Evolutionary conservation across 2,888 invertebrate genomes (phyloP).

Genomic region (Baronia brevicornis): DNA sequence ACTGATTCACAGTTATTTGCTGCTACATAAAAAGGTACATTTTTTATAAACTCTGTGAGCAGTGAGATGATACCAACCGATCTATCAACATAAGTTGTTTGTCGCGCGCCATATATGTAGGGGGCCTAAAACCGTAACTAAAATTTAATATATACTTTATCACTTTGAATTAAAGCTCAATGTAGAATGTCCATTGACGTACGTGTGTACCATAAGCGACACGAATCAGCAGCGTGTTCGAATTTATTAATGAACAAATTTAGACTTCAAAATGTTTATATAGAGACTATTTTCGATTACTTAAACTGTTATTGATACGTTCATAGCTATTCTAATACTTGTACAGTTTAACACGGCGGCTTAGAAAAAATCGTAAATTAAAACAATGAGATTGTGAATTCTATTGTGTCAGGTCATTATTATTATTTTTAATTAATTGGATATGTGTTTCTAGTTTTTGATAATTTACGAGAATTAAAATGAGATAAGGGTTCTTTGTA

Average conservation of each 20-base stretch:
- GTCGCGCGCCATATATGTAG: conserved; percentile 11
- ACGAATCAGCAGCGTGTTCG: not conserved
- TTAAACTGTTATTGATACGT: conserved; percentile 13
- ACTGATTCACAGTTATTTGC: conserved; percentile 12
- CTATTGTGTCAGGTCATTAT: too few species aligned
- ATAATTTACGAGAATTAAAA: too few species aligned
- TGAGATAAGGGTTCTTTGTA: too few species aligned
- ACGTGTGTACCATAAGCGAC: conserved; percentile 11
- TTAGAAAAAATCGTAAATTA: too few species aligned
- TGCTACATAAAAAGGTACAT: conserved; percentile 14
- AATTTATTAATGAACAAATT: not conserved
- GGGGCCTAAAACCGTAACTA: not conserved
- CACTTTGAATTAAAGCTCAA: not conserved
- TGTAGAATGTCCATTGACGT: conserved; percentile 1
- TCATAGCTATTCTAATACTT: too few species aligned
- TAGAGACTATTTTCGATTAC: conserved; percentile 4
- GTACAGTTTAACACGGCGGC: too few species aligned
- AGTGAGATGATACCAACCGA: too few species aligned
- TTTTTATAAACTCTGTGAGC: conserved; percentile 13
- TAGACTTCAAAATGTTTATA: not conserved
- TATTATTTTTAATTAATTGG: too few species aligned
- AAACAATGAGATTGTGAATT: too few species aligned
- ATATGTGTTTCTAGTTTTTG: too few species aligned
- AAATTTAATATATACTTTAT: conserved; percentile 1
- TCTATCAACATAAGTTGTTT: conserved; percentile 14